Evolutionary conservation across 2,797 vertebrate genomes (phyloP), one percentile per base, ranked within the genome.

Genomic region (Acipenser ruthenus): DNA sequence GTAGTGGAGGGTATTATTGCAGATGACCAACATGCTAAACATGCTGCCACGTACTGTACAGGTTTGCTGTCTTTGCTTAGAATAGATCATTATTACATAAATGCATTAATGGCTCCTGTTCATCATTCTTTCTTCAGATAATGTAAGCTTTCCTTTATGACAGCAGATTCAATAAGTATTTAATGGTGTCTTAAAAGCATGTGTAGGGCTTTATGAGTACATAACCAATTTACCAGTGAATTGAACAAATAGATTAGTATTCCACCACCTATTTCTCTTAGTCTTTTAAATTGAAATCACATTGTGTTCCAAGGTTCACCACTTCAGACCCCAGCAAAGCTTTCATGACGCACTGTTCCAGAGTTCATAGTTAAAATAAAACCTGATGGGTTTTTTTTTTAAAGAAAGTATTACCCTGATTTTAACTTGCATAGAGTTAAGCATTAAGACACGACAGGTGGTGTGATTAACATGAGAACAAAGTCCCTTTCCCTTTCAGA

Each of bases 151-250:
- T 37, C 37, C 37, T 37, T 37, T 37, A 37, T 37, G 4, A 37
- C 37, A 37, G 37, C 5, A 37, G 37, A 37, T 4, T 37, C 37
- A 37, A 18, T 18, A 18, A 5, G 37, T 37, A 37, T 37, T 37
- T 37, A 37, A 37, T 37, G 5, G 37, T 4, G 37, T 37, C 37
- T 37, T 37, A 37, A 37, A 37, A 37, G 37, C 37, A 37, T 37
- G 37, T 37, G 37, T 37, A 37, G 37, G 37, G 37, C 37, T 37
- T 37, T 37, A 37, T 37, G 37, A 52, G 73, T 70, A 68, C 15
- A 15, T 23, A 13, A 10, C 15, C 64, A 18, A 47, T 47, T 37
- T 15, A 23, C 13, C 50, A 53, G 55, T n/a, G 55, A 58, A 7
- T 58, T 58, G 12, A 11, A 13, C 55, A 58, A 11, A 11, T 58